Conservation (phyloP, 2,797 vertebrate species). For the Menidia menidia region DNA sequence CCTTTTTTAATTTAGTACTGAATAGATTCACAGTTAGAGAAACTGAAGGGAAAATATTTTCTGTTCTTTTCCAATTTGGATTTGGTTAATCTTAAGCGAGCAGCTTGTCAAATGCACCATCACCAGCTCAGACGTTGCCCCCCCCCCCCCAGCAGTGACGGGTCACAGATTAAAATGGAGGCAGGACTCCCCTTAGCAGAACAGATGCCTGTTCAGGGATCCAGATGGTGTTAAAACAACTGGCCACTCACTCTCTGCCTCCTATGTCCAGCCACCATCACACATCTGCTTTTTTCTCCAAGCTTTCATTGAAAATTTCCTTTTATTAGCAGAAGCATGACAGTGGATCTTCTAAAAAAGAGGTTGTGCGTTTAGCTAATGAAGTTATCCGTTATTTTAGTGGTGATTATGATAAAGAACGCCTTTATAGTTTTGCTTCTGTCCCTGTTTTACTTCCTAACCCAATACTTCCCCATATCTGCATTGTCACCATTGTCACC, state of each 20-base stretch:
- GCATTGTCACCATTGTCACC: too few relatives aligned
- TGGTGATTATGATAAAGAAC: too few relatives aligned
- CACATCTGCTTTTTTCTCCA: conserved; percentile 34
- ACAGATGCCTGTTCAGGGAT: conserved; percentile 24
- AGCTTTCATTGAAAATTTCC: neutral
- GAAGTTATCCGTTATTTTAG: too few relatives aligned
- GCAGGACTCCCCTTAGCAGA: conserved; percentile 41
- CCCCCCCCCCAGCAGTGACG: conserved; percentile 15
- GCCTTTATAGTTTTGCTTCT: too few relatives aligned
- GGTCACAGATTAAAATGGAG: conserved; percentile 51
- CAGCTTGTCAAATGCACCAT: conserved; percentile 56
- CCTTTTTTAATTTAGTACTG: neutral
- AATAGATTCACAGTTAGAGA: neutral
- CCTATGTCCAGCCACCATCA: neutral
- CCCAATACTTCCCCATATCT: too few relatives aligned
- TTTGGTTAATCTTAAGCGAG: conserved; percentile 3
- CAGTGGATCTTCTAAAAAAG: neutral
- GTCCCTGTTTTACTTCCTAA: too few relatives aligned
- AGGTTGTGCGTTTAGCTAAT: neutral
- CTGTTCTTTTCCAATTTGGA: neutral
- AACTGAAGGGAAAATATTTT: neutral
- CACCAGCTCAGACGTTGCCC: conserved; percentile 50
- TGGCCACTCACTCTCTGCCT: conserved; percentile 8
- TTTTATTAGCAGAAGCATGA: neutral
- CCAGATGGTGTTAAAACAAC: conserved; percentile 55